A percentile compares a stretch with the other conserved stretches of the same genome.
Evolutionary conservation across 2,797 vertebrate genomes (phyloP).

Genomic region (Ctenochaetus hawaiiensis): DNA sequence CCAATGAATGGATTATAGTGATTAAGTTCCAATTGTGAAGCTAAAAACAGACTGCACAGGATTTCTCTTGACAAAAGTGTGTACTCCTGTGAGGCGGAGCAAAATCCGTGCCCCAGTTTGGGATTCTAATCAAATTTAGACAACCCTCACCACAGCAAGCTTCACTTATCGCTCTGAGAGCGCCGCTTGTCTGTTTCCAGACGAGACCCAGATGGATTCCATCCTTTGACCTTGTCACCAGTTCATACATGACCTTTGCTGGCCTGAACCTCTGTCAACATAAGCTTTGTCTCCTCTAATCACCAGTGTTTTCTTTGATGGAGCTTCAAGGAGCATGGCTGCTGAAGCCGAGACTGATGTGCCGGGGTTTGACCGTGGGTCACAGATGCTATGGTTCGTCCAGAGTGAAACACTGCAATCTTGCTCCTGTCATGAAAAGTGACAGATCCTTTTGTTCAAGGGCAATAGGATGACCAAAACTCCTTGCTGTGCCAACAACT

Average conservation of each 20-base stretch:
- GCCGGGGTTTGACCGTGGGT: conserved; percentile 50
- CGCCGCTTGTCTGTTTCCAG: conserved; percentile 1
- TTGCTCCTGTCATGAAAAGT: conserved; percentile 67
- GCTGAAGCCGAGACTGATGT: conserved; percentile 40
- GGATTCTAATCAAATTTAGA: conserved; percentile 60
- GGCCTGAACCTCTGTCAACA: conserved; percentile 51
- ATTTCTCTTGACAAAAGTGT: conserved; percentile 74
- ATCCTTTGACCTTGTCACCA: conserved; percentile 57
- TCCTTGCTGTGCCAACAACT: conserved; percentile 60
- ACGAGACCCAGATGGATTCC: conserved; percentile 26
- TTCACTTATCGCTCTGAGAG: conserved; percentile 44
- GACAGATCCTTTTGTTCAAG: conserved; percentile 61
- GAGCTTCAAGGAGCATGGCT: conserved; percentile 27
- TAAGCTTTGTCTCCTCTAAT: conserved; percentile 36
- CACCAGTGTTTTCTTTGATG: conserved; percentile 43
- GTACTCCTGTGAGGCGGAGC: conserved; percentile 62
- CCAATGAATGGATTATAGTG: conserved; percentile 77
- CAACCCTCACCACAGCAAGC: conserved; percentile 41
- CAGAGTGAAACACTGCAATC: conserved; percentile 49
- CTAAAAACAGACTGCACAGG: conserved; percentile 74
- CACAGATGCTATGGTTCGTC: conserved; percentile 21
- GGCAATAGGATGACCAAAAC: conserved; percentile 51
- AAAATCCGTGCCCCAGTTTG: conserved; percentile 66
- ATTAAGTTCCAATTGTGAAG: conserved; percentile 78
- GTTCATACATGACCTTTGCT: conserved; percentile 59